Evolutionary conservation across 2,113 vertebrate species (phyloP), one percentile per base, ranked within the genome.

Genomic region (Dromiciops gliroides): DNA sequence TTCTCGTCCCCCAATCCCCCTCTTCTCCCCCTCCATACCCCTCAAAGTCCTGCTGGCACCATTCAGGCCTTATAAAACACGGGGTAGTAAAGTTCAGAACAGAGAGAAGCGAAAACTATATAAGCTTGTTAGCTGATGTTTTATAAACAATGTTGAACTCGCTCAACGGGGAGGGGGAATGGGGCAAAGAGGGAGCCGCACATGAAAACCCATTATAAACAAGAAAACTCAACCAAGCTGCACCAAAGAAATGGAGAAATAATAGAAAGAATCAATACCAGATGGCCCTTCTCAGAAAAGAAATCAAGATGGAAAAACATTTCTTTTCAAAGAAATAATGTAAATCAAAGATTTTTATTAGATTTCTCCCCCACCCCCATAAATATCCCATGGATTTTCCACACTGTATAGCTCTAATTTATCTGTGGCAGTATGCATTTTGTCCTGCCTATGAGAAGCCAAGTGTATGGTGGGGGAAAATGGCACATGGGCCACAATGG

Each of bases 221-320:
- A 96, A 94, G 96, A 95, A 95, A 67, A 50, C 52, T 37, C 51
- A 94, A 89, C 92, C 96, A 96, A 89, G 89, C 94, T 97, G 88
- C 0, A 93, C 75, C 52, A 97, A 90, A 0, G 97, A 95, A 97
- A 96, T 83, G 96, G 93, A 98, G 95, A 98, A 98, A 97, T 97
- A 98, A 98, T 97, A 98, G 97, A 96, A 95, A 90, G 91, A 97
- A 98, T 98, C 97, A 97, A 96, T 94, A 95, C 98, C 98, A 98
- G 97, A 98, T 97, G 98, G 96, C 14, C 83, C 25, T 90, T 96
- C 92, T 98, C 96, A 94, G 96, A 97, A 97, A 93, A 97, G 94
- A 98, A 97, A 98, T 96, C 93, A 92, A 95, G 96, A 97, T 93
- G 91, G 51, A 98, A 98, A 97, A 97, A 83, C 94, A 97, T 93